These are phyloP conservation scores for Globia sparganii DNA, from an alignment of 2,888 invertebrate species.

Conservation along the genomic window DNA sequence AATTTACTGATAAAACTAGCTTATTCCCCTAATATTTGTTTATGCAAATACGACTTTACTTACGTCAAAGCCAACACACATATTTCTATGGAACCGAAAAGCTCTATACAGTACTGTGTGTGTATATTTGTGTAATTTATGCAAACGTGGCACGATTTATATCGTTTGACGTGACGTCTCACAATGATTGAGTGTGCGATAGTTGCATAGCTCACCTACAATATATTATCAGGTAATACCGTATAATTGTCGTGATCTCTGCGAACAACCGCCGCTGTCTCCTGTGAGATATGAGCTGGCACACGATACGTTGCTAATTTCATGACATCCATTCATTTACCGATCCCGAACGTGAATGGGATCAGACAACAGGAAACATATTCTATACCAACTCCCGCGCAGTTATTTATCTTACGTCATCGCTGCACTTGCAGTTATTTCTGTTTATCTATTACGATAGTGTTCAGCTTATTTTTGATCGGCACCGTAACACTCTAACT, in stretches of 20 bases:
- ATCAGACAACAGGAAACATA: constrained; percentile 76
- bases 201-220: constrained; percentile 76
- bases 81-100: constrained; percentile 38
- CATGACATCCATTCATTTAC: constrained; percentile 87
- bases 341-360: constrained; percentile 85
- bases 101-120: constrained; percentile 39
- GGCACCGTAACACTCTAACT: constrained; percentile 58
- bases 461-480: constrained; percentile 55
- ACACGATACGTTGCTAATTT: constrained; percentile 86
- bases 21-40: constrained; percentile 22
- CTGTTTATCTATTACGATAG: constrained; percentile 39
- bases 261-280: constrained; percentile 83
- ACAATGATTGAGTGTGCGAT: constrained; percentile 82
- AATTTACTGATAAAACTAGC: neutral
- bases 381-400: constrained; percentile 40
- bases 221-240: constrained; percentile 85
- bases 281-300: constrained; percentile 87
- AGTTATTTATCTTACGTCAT: constrained; percentile 36
- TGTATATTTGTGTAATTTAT: constrained; percentile 57
- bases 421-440: constrained; percentile 48
- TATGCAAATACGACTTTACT: constrained; percentile 48
- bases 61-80: constrained; percentile 40
- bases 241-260: constrained; percentile 84
- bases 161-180: constrained; percentile 80
- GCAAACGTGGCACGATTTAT: constrained; percentile 69